Conservation (phyloP, 2,888 invertebrate species). For the Chaetoderma sp. region DNA sequence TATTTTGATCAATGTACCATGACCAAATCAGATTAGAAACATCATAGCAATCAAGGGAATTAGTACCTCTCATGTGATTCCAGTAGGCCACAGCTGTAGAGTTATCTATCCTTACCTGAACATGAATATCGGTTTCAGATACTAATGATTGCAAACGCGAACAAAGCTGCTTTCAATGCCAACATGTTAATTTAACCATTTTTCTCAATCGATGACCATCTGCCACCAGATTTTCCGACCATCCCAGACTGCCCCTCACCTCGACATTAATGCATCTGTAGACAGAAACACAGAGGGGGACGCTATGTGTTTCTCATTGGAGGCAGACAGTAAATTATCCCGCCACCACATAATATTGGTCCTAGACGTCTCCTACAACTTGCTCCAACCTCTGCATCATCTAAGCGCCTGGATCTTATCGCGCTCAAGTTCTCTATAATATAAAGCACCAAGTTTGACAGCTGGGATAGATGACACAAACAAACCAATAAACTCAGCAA, state of each 20-base stretch:
- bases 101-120: slow-evolving; percentile 5
- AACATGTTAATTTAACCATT: neutral
- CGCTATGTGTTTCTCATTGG: too few species aligned
- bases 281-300: too few species aligned
- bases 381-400: too few species aligned
- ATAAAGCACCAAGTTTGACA: too few species aligned
- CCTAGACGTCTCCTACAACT: too few species aligned
- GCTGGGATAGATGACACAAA: too few species aligned
- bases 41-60: neutral
- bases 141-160: neutral
- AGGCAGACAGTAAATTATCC: too few species aligned
- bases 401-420: too few species aligned
- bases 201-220: neutral
- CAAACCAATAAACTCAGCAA: too few species aligned
- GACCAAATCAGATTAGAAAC: slow-evolving; percentile 4
- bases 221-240: neutral
- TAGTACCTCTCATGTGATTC: slow-evolving; percentile 10
- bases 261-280: neutral
- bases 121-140: neutral
- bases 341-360: too few species aligned
- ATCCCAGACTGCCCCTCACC: neutral
- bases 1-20: slow-evolving; percentile 4
- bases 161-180: neutral
- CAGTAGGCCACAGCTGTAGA: neutral
- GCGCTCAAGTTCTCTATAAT: too few species aligned